Evolutionary conservation across 2,888 invertebrate species (phyloP).

Genomic region (Leucophenga montana): DNA sequence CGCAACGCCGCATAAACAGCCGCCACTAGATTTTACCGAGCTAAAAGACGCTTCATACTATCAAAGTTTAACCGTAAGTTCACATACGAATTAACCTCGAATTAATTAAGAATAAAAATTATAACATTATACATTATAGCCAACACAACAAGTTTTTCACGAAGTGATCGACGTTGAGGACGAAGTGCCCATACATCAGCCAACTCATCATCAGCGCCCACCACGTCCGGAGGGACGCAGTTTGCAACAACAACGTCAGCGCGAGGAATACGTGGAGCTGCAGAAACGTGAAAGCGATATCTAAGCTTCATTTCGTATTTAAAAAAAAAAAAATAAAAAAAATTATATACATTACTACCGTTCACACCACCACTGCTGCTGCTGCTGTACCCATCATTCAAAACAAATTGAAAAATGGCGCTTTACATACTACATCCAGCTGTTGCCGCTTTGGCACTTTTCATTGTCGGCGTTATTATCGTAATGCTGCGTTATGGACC

Average conservation of each 20-base stretch:
- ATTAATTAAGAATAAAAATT: not conserved
- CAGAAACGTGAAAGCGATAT: constrained; percentile 89
- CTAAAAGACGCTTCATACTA: constrained; percentile 76
- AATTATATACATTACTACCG: not conserved
- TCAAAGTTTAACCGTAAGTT: constrained; percentile 67
- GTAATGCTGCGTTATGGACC: constrained; percentile 84
- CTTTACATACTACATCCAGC: constrained; percentile 82
- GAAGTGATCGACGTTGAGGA: constrained; percentile 61
- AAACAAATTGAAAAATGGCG: constrained; percentile 75
- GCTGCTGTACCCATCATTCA: no score
- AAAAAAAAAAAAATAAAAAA: constrained; percentile 45
- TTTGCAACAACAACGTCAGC: constrained; percentile 67
- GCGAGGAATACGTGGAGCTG: constrained; percentile 77
- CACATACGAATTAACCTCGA: not conserved
- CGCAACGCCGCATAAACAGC: constrained; percentile 86
- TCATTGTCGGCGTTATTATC: constrained; percentile 84
- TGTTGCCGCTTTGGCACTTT: constrained; percentile 81
- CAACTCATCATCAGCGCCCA: constrained; percentile 62
- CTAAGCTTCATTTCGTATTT: constrained; percentile 67
- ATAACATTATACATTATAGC: constrained; percentile 46
- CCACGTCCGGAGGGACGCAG: constrained; percentile 68
- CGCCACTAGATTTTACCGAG: constrained; percentile 86
- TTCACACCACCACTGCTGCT: not conserved
- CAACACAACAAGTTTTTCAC: constrained; percentile 59
- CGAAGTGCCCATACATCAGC: constrained; percentile 58